Conservation (phyloP, 35 echinoderm and acorn worm species). For the Eucidaris tribuloides region DNA sequence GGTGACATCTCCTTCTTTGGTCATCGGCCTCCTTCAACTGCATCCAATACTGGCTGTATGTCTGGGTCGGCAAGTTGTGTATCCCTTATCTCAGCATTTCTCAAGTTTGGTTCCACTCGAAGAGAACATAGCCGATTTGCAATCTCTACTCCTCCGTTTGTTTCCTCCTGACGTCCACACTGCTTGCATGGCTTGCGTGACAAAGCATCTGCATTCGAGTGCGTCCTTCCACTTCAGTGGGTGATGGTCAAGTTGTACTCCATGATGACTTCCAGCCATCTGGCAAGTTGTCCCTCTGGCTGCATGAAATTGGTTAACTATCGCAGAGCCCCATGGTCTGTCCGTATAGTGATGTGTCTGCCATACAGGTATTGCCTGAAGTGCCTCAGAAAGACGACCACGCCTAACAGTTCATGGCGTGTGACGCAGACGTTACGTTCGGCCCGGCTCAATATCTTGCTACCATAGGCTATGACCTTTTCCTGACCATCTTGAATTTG, state of each 20-base stretch:
- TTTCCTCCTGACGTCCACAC: slow-evolving; percentile 18
- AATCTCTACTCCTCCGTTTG: not conserved
- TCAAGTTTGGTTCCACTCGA: not conserved
- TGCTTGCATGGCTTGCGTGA: slow-evolving; percentile 10
- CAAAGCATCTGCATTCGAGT: slow-evolving; percentile 25
- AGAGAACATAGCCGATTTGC: not conserved
- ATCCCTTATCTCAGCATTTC: not conserved
- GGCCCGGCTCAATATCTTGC: not conserved
- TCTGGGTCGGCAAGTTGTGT: not conserved
- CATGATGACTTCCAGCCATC: slow-evolving; percentile 29
- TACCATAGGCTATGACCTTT: not conserved
- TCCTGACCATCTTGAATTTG: slow-evolving; percentile 12
- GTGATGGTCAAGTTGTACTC: slow-evolving; percentile 9
- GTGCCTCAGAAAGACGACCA: not conserved
- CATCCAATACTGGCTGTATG: not conserved
- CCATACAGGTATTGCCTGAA: slow-evolving; percentile 46
- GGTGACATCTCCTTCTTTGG: not conserved
- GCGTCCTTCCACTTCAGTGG: slow-evolving; percentile 13
- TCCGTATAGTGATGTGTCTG: not conserved
- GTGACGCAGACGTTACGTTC: slow-evolving; percentile 41
- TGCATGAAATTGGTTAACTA: slow-evolving; percentile 32
- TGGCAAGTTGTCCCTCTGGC: slow-evolving; percentile 34
- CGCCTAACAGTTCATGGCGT: not conserved
- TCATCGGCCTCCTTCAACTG: not conserved
- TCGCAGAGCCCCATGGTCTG: slow-evolving; percentile 4